Base-by-base conservation (phyloP, 2,113 vertebrate genomes). In the Tragelaphus strepsiceros region DNA sequence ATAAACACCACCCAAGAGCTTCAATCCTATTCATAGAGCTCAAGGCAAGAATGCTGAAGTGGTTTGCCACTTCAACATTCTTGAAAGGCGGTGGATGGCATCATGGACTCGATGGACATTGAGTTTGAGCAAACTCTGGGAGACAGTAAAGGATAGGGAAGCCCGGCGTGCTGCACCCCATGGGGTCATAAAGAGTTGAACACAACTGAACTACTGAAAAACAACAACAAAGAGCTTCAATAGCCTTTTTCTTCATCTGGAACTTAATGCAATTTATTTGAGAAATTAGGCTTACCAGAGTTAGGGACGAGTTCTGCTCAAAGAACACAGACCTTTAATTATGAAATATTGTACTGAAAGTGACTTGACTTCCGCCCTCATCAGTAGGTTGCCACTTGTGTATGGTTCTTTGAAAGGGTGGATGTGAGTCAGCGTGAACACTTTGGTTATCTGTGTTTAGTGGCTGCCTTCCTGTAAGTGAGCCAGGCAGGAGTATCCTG, bases 391-490 rank as follows among this genome's bases (percentile, higher is more conserved):
- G 88, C 49, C 78, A 35, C 49, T 35, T 43, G 90, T 32, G 81
- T 81, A 28, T 8, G 53, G 59, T 82, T 82, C 93, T 92, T 82
- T 86, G 56, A 89, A 95, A 97, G 46, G 35, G 81, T 62, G 84
- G 82, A 89, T 90, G 32, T 97, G 97, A 98, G 95, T 98, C 96
- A 97, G 93, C 64, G 0, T 6, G 12, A 97, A 49, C 35, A 21
- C 67, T 64, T 49, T 7, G 5, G 62, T 82, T 94, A 93, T 96
- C 81, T 2, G 26, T 67, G 12, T 90, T 94, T 3, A 8, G 35
- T 43, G 58, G 54, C 71, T 92, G 28, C 43, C 39, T 91, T 97
- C 87, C 89, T 46, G 71, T 88, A 86, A 81, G 53, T 35, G 56
- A 67, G 22, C 81, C 51, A 59, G 53, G 53, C 83, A 22, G 13